Conservation (phyloP, 1,140 invertebrate genomes). For the Caenorhabditis remanei region DNA sequence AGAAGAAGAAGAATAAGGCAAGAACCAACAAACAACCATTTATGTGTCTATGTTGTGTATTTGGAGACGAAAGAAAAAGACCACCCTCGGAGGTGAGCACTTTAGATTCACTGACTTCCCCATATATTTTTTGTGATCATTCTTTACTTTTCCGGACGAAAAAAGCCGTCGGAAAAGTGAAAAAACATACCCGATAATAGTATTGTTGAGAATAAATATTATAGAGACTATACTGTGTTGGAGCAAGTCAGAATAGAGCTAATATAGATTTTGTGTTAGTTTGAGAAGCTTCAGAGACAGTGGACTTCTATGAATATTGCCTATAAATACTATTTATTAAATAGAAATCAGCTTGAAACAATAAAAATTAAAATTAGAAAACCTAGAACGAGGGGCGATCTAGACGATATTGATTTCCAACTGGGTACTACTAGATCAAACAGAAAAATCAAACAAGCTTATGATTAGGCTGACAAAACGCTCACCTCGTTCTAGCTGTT, state of each 20-base stretch:
- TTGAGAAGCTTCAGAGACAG: too few species aligned
- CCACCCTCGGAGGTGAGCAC: not conserved
- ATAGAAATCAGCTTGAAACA: too few species aligned
- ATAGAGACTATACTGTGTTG: not conserved
- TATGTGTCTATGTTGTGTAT: slow-evolving; percentile 51
- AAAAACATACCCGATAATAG: not conserved
- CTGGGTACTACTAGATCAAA: too few species aligned
- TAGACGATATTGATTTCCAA: too few species aligned
- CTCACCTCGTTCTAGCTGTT: slow-evolving; percentile 45
- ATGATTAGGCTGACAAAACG: not conserved
- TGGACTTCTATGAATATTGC: too few species aligned
- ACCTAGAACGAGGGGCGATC: too few species aligned
- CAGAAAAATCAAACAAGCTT: slow-evolving; percentile 6
- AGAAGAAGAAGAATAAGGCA: not conserved
- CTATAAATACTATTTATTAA: too few species aligned
- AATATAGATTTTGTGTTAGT: too few species aligned
- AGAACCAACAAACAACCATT: slow-evolving; percentile 23
- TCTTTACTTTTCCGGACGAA: slow-evolving; percentile 27
- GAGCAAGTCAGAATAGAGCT: too few species aligned
- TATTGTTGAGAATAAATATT: not conserved
- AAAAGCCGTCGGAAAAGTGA: not conserved
- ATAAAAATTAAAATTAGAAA: too few species aligned
- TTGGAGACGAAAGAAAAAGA: slow-evolving; percentile 19
- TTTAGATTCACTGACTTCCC: not conserved
- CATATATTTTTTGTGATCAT: slow-evolving; percentile 10